Base-by-base conservation (phyloP, 37 sponge, comb jelly and placozoan genomes). In the Cliona cf. orientalis region DNA sequence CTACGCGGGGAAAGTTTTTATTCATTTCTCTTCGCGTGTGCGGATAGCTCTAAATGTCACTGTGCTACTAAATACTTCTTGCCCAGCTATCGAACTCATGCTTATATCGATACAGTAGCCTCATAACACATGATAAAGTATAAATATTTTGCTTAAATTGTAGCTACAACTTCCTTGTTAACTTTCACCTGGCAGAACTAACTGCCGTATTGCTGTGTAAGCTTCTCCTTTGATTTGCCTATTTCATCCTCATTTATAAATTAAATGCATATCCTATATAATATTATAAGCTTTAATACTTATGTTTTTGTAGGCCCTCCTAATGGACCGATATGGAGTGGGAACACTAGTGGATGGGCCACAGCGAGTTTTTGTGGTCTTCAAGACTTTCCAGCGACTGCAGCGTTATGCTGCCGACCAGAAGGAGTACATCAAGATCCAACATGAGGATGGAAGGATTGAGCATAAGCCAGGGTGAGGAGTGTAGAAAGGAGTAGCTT, bases 401-500 rank as follows among this genome's bases (percentile, higher is more conserved):
- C 23, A 32, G 2, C 76, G 90, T 11, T 65, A 69, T 32, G 73
- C 78, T 9, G 93, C 93, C 32, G 78, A 83, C 37, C 93, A 93
- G 82, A 80, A 86, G 71, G 72, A 93, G 61, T 93, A 93, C 58
- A 66, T 93, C 40, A 49, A 41, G 31, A 42, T 93, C 21, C 43
- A 78, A 43, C 25, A 81, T 25, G 46, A 59, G 1, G 53, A 93
- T 69, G 93, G 93, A 31, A 72, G 34, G 26, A 63, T 93, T 32
- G 91, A 85, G 42, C 76, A 89, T 61, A 61, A 74, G 25, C 90
- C 90, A 22, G 93, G 93, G 91, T 90, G 34, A 19, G 80, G 3
- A 21, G 14, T 61, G 14, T 37, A 69, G 40, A 69, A 42, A 69
- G 71, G 26, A 32, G 22, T 49, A 72, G 56, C 11, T 49, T 23